Conservation (phyloP, 2,797 vertebrate species). For the Macropus fuliginosus region DNA sequence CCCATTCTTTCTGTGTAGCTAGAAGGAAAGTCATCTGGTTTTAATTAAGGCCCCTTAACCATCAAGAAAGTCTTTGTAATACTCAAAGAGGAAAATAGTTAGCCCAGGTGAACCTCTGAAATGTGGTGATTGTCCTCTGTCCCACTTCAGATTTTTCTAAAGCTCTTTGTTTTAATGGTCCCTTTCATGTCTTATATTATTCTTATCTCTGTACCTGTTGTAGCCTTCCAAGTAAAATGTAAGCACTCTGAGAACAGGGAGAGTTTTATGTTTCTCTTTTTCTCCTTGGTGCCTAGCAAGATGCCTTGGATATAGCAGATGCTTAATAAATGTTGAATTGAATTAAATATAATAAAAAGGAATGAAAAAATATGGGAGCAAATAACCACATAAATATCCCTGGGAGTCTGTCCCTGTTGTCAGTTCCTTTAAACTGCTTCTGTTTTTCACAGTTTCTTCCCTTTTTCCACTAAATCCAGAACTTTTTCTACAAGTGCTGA, state of each 20-base stretch:
- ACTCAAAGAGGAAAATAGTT: neutral
- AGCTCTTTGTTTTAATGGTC: neutral
- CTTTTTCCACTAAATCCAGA: neutral
- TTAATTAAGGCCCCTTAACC: neutral
- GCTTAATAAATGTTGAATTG: slow-evolving; percentile 34
- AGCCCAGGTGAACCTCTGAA: neutral
- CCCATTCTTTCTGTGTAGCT: neutral
- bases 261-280: neutral
- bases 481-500: neutral
- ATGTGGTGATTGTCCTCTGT: neutral
- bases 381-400: neutral
- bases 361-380: neutral
- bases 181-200: neutral
- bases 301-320: slow-evolving; percentile 1
- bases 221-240: neutral
- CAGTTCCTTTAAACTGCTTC: neutral
- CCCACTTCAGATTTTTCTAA: neutral
- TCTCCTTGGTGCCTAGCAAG: slow-evolving; percentile 13
- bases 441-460: neutral
- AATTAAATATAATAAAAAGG: slow-evolving; percentile 6
- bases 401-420: neutral
- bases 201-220: neutral
- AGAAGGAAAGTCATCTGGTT: neutral
- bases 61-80: neutral
- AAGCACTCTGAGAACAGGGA: neutral